Conservation (phyloP, 2,888 invertebrate genomes). For the Protonemura montana region DNA sequence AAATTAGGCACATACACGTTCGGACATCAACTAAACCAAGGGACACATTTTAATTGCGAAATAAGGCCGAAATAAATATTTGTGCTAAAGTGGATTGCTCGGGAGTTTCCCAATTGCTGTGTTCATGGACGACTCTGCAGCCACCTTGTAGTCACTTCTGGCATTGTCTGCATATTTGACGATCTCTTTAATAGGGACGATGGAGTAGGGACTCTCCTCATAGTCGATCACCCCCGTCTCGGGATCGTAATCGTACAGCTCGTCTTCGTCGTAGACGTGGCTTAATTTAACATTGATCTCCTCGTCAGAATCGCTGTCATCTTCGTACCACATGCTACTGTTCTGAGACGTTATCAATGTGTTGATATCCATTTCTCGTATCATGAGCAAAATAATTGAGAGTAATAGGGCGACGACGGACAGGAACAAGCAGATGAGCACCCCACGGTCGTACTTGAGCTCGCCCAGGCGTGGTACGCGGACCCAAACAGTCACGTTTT, state of each 20-base stretch:
- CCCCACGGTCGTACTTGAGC: not conserved
- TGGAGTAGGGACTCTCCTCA: not conserved
- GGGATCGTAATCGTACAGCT: not conserved
- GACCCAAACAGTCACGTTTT: not conserved
- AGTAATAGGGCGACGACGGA: not conserved
- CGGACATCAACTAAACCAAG: not conserved
- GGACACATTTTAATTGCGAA: too few species aligned
- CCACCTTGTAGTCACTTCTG: not conserved
- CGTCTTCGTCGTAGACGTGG: not conserved
- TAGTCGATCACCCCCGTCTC: not conserved
- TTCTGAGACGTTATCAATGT: not conserved
- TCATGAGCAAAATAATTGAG: not conserved
- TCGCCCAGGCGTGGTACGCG: not conserved
- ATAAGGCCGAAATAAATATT: too few species aligned
- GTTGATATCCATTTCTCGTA: not conserved
- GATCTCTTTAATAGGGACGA: not conserved
- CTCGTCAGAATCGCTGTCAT: not conserved
- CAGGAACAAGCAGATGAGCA: not conserved
- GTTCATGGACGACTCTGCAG: not conserved
- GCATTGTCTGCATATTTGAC: not conserved
- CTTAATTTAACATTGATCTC: too few species aligned
- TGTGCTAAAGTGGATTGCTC: too few species aligned
- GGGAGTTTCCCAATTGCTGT: not conserved
- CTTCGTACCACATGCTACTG: slow-evolving; percentile 3
- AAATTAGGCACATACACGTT: not conserved